Evolutionary conservation across 1,140 invertebrate species (phyloP).

Genomic region (Prorops nasuta): DNA sequence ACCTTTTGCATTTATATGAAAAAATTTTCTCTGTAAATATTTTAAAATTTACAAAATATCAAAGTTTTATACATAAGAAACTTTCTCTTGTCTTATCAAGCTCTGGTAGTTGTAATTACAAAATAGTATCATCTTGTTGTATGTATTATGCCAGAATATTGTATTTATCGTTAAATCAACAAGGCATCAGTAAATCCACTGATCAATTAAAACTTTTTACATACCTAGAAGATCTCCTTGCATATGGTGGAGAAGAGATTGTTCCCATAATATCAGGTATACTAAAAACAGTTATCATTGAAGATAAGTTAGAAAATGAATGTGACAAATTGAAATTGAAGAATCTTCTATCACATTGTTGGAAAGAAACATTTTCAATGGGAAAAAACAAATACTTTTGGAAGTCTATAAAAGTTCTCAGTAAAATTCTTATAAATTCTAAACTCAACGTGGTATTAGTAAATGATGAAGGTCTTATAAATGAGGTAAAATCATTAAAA

Average conservation of each 20-base stretch:
- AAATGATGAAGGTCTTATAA: conserved; percentile 2
- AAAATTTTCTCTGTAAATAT: too few species aligned
- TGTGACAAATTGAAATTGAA: conserved; percentile 21
- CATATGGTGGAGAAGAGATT: conserved; percentile 21
- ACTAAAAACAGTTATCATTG: conserved; percentile 13
- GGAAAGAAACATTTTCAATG: conserved; percentile 29
- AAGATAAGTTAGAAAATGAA: conserved; percentile 10
- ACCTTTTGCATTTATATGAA: too few species aligned
- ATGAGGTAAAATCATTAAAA: conserved; percentile 22
- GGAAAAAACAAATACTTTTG: conserved; percentile 39
- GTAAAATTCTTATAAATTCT: conserved; percentile 25
- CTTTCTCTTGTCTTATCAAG: too few species aligned
- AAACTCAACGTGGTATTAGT: conserved; percentile 18
- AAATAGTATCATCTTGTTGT: too few species aligned
- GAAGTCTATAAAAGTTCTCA: conserved; percentile 23
- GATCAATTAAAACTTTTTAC: too few species aligned
- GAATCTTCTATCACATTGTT: conserved; percentile 33
- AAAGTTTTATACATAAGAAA: too few species aligned
- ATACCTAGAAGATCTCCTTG: too few species aligned
- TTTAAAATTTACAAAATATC: too few species aligned
- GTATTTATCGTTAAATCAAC: too few species aligned
- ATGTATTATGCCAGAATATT: too few species aligned
- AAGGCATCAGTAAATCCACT: too few species aligned
- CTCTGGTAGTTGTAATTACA: too few species aligned
- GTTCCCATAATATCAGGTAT: conserved; percentile 19